A percentile compares a stretch with the other conserved stretches of the same genome.
These are phyloP conservation scores for Drosophila tristis DNA, from an alignment of 1,140 invertebrate genomes.

Conservation along the genomic window DNA sequence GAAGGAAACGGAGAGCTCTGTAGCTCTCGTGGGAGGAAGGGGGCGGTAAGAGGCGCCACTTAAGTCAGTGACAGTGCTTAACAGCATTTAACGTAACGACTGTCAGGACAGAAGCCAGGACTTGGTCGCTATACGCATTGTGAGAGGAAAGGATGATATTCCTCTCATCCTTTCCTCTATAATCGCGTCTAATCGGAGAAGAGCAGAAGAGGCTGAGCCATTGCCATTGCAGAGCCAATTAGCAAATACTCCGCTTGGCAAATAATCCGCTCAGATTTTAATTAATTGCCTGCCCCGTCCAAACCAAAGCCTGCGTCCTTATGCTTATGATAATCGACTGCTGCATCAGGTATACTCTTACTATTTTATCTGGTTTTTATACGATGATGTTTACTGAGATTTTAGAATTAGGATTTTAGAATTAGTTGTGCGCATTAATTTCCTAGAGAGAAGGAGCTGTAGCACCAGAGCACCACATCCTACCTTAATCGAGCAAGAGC, in stretches of 20 bases:
- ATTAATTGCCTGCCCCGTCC: conserved; percentile 55
- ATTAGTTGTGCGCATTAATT: conserved; percentile 82
- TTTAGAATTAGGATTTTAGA: conserved; percentile 81
- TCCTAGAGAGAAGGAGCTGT: conserved; percentile 3
- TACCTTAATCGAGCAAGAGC: conserved; percentile 13
- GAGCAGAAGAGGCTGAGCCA: conserved; percentile 1
- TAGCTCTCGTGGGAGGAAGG: not conserved
- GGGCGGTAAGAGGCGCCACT: conserved; percentile 40
- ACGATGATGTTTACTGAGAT: conserved; percentile 55
- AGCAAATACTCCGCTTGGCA: conserved; percentile 59
- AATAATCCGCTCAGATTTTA: conserved; percentile 65
- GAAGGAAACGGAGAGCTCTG: conserved; percentile 1
- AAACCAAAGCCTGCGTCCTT: not conserved
- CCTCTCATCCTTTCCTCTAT: no score
- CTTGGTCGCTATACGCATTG: conserved; percentile 6
- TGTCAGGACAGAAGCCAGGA: conserved; percentile 20
- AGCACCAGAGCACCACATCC: no score
- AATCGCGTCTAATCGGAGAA: conserved; percentile 51
- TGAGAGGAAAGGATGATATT: not conserved
- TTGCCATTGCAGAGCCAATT: conserved; percentile 47
- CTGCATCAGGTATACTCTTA: conserved; percentile 21
- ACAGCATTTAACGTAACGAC: conserved; percentile 42
- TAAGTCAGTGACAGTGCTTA: conserved; percentile 47
- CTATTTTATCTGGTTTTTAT: conserved; percentile 32
- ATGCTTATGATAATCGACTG: conserved; percentile 49